These are phyloP conservation scores for Nannospalax galili DNA, from an alignment of 2,113 vertebrate species.

Conservation along the genomic window DNA sequence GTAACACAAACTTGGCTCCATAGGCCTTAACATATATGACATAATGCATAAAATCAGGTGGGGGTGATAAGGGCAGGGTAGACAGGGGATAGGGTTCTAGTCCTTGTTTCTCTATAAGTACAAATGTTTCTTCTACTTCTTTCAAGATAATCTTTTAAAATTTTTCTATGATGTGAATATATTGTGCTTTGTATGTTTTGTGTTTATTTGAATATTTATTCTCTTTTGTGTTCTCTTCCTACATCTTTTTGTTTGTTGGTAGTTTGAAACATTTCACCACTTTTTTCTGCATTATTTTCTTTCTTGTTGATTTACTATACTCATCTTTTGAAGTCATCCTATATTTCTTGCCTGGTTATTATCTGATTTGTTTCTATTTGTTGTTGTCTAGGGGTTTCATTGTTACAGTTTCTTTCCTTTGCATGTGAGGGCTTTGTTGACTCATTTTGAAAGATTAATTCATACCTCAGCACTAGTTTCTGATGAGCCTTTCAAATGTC, in stretches of 20 bases:
- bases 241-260: not conserved
- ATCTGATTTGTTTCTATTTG: not conserved
- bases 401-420: not conserved
- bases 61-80: no score
- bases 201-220: no score
- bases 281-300: not conserved
- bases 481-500: not conserved
- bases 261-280: not conserved
- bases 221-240: no score
- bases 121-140: not conserved
- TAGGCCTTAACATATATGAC: no score
- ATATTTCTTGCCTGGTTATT: not conserved
- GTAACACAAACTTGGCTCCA: no score
- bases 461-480: not conserved
- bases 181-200: not conserved
- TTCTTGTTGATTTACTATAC: not conserved
- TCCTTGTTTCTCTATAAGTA: not conserved
- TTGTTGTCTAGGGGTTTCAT: not conserved
- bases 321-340: not conserved
- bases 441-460: not conserved
- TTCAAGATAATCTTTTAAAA: not conserved
- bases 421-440: not conserved
- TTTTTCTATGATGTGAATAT: not conserved
- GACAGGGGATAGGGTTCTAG: not conserved
- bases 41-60: no score